phyloP scores from a whole-genome alignment of 2,888 invertebrate genomes.

The Polietes domitor region DNA sequence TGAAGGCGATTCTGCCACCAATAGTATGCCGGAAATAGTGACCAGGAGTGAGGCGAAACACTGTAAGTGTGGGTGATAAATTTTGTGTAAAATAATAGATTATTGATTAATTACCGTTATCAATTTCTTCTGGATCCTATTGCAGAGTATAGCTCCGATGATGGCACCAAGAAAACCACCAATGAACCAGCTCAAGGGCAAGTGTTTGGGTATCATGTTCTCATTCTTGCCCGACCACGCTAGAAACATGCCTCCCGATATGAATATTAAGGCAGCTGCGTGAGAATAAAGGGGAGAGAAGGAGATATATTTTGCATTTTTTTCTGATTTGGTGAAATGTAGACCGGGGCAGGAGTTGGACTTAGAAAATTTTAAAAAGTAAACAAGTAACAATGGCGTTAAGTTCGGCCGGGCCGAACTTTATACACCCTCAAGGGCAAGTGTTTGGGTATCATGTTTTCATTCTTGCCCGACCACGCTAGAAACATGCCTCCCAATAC shows the following conservation, averaged over 20 bases:
- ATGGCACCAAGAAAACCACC: constrained; percentile 74
- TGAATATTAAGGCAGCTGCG: constrained; percentile 72
- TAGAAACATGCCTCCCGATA: constrained; percentile 75
- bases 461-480: constrained; percentile 37
- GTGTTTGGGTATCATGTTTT: constrained; percentile 36
- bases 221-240: constrained; percentile 34
- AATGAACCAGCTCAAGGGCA: constrained; percentile 75
- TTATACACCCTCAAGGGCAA: constrained; percentile 69
- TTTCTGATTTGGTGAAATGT: too few relatives aligned
- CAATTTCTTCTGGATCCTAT: constrained; percentile 72
- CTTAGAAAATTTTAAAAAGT: too few relatives aligned
- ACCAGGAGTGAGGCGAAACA: constrained; percentile 70
- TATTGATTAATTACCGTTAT: constrained; percentile 70
- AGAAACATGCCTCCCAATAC: constrained; percentile 75
- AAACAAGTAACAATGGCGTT: too few relatives aligned
- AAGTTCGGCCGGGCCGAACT: too few relatives aligned
- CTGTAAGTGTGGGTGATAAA: constrained; percentile 63
- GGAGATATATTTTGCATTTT: background rate
- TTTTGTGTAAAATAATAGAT: background rate
- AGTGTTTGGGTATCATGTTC: constrained; percentile 39
- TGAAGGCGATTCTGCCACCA: constrained; percentile 55
- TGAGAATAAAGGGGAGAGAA: constrained; percentile 1
- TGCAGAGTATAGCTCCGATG: constrained; percentile 69
- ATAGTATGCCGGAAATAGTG: constrained; percentile 72
- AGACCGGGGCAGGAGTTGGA: too few relatives aligned